phyloP scores from a whole-genome alignment of 2,888 invertebrate species.

The Crossocerus cetratus region DNA sequence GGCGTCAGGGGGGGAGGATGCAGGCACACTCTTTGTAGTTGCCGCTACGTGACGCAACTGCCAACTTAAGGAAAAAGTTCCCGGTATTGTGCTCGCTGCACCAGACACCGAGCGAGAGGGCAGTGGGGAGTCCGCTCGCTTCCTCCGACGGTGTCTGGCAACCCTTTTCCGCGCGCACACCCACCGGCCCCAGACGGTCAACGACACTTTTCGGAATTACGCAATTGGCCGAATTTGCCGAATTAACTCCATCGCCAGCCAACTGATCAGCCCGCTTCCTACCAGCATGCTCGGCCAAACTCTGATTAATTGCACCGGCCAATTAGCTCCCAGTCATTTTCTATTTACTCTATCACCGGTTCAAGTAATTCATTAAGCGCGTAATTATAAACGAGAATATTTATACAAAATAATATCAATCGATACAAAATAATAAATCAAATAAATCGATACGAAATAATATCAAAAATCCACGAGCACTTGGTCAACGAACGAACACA shows the following conservation, averaged over 20 bases:
- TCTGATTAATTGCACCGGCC: no score
- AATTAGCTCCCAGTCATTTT: no score
- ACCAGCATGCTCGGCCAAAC: no score
- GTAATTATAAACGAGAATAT: no score
- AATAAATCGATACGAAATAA: no score
- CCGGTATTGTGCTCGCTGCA: constrained; percentile 66
- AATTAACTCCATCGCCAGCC: constrained; percentile 56
- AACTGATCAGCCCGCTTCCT: no score
- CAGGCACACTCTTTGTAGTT: constrained; percentile 71
- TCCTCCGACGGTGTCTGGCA: neutral
- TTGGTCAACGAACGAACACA: no score
- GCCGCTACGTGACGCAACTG: constrained; percentile 77
- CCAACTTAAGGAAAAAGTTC: constrained; percentile 72
- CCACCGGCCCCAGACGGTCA: constrained; percentile 65
- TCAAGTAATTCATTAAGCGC: no score
- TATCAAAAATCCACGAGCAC: no score
- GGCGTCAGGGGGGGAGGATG: constrained; percentile 23
- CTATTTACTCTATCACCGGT: no score
- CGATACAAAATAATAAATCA: no score
- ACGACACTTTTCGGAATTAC: constrained; percentile 73
- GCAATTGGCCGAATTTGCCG: constrained; percentile 75
- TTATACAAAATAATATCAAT: no score
- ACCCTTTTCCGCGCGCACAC: constrained; percentile 16
- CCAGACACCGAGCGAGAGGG: constrained; percentile 15
- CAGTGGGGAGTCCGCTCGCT: constrained; percentile 26